Evolutionary conservation across 1,140 invertebrate species (phyloP).

Genomic region (Apis dorsata): DNA sequence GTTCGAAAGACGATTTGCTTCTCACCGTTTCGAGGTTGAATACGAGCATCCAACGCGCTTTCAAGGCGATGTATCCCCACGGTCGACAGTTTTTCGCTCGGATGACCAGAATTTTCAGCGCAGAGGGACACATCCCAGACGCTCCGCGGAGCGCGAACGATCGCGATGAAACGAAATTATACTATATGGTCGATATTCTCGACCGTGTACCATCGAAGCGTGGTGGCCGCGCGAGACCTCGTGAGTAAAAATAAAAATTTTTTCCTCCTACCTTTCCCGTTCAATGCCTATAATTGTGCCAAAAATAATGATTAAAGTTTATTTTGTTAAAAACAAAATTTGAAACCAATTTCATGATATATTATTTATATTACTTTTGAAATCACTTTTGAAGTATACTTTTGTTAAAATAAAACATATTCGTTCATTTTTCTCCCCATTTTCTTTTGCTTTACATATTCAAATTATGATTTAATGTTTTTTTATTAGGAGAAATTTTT

Average conservation of each 20-base stretch:
- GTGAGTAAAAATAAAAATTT: conserved; percentile 6
- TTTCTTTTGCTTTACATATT: too few species aligned
- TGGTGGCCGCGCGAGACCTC: background rate
- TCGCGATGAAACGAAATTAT: conserved; percentile 54
- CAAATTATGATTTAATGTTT: too few species aligned
- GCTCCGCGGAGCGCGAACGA: conserved; percentile 42
- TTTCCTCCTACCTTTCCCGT: background rate
- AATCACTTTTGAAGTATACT: too few species aligned
- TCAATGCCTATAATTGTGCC: background rate
- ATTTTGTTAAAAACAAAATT: too few species aligned
- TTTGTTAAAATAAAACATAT: too few species aligned
- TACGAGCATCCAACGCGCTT: background rate
- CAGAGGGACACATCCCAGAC: conserved; percentile 4
- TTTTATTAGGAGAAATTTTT: too few species aligned
- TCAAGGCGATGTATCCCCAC: background rate
- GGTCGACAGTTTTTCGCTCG: conserved; percentile 45
- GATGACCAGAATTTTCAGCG: conserved; percentile 31
- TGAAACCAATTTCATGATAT: too few species aligned
- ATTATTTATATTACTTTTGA: too few species aligned
- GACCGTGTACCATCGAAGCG: background rate
- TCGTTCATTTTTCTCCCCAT: too few species aligned
- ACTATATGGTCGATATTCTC: conserved; percentile 32
- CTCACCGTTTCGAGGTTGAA: background rate
- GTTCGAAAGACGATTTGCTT: conserved; percentile 29
- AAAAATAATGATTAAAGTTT: background rate